Base-by-base conservation (phyloP, 1,140 invertebrate species). In the Lasaia peninsularis region DNA sequence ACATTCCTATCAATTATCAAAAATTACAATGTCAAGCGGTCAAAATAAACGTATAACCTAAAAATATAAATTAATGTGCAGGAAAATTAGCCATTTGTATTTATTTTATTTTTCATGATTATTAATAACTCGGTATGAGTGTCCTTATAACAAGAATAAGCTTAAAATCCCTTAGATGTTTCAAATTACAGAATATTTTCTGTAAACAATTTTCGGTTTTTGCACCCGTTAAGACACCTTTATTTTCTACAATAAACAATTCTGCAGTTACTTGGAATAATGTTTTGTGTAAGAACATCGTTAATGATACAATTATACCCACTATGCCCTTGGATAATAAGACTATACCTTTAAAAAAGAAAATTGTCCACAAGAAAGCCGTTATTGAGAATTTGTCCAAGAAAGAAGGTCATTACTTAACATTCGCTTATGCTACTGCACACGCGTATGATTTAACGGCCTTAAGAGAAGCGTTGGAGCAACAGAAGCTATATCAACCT, bases 401-500 rank as follows among this genome's bases (percentile, higher is more conserved):
- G 4, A 84, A 86, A 67, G 83, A 88, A 50, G 83, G 86, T 0
- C 79, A 86, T 68, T 88, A 66, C 48, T 66, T 88, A 40, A 79
- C 83, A 21, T 65, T 86, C 56, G 86, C 86, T 0, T 88, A 86
- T 35, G 83, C 80, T 21, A 88, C 83, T n/a, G 86, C 86, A 0
- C 74, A 86, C 68, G 66, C 73, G 0, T 88, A 86, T 57, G 79
- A 88, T 57, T 60, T 88, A 16, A 86, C 81, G 54, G 65, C 70
- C 58, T 37, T 88, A 28, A 80, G 76, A 49, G 78, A 86, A 28
- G 83, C 75, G 1, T 62, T 88, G 28, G 52, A 81, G 10, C 68
- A 81, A 31, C 83, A 88, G 70, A 88, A 86, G 66, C 71, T 88
- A 5, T 88, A 88, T 53, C 79, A 86, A 55, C 83, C 86, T 5